Evolutionary conservation across 2,113 vertebrate species (phyloP), one percentile per base, ranked within the genome.

Genomic region (Urocynchramus pylzowi): DNA sequence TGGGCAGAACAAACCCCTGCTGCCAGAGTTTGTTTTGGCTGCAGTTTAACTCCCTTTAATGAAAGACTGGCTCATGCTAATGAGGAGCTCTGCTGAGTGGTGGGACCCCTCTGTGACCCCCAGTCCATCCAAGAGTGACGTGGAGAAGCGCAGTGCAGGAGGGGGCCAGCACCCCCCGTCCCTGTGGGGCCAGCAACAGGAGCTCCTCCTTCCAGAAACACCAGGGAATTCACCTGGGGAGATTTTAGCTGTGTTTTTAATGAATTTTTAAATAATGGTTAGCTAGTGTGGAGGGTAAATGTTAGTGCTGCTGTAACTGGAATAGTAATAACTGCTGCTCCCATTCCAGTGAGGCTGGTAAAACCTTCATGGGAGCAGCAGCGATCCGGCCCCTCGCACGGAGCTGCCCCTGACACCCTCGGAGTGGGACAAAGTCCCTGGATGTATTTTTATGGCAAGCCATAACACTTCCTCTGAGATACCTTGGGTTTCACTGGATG

Each of bases 121-220:
- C 8, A 26, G 17, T 4, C 37, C 37, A 16, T 1, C 1, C 3
- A 1, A 20, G 7, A 1, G n/a, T 1, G 20, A 2, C 3, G 33
- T 0, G 35, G 11, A 24, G 1, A 8, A 4, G 49, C 2, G 0
- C 0, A 4, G 44, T 1, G 17, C 63, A 18, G 65, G 18, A 22
- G 42, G 56, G 18, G 20, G 31, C 37, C 47, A 3, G 71, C 24
- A 16, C 33, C 33, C 0, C 1, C 23, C 22, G 15, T 4, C 13
- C 37, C 22, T 0, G 10, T 0, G 17, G 16, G 45, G 5, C 33
- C 12, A 1, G 54, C 1, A 3, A 60, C 9, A 18, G 65, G 7
- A 50, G 23, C 53, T 63, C 33, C n/a, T n/a, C 8, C 27, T 11
- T 18, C 59, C 70, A 65, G 37, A 5, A n/a, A 18, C 87, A 16